Evolutionary conservation across 2,113 vertebrate genomes (phyloP).

Genomic region (Probosciger aterrimus): DNA sequence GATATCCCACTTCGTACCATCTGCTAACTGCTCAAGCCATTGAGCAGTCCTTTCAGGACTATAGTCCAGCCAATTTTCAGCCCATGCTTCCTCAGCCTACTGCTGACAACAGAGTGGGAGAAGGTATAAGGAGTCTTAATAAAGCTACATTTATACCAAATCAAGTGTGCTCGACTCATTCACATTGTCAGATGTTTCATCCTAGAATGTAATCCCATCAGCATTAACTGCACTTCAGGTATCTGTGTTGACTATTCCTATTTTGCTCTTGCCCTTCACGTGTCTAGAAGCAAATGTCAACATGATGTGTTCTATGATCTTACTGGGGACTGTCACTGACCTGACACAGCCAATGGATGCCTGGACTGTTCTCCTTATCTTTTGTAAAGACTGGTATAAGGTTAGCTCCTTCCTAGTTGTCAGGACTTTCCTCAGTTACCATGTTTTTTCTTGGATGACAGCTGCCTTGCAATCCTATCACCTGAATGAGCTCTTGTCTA

Average conservation of each 20-base stretch:
- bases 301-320: fast-evolving
- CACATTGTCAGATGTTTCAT: background rate
- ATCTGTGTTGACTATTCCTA: background rate
- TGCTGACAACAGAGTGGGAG: background rate
- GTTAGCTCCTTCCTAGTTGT: background rate
- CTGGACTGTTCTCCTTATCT: background rate
- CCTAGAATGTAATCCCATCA: background rate
- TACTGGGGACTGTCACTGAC: background rate
- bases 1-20: background rate
- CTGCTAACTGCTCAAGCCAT: background rate
- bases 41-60: background rate
- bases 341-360: background rate
- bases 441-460: too few relatives aligned
- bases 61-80: background rate
- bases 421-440: background rate
- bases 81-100: background rate
- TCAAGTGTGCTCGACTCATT: background rate
- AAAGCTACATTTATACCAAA: background rate
- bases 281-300: background rate
- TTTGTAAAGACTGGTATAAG: background rate
- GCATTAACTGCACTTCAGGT: background rate
- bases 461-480: background rate
- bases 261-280: fast-evolving
- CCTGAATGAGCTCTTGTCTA: background rate
- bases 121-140: background rate